Evolutionary conservation across 2,888 invertebrate genomes (phyloP), one percentile per base, ranked within the genome.

Genomic region (Amblyteles armatorius): DNA sequence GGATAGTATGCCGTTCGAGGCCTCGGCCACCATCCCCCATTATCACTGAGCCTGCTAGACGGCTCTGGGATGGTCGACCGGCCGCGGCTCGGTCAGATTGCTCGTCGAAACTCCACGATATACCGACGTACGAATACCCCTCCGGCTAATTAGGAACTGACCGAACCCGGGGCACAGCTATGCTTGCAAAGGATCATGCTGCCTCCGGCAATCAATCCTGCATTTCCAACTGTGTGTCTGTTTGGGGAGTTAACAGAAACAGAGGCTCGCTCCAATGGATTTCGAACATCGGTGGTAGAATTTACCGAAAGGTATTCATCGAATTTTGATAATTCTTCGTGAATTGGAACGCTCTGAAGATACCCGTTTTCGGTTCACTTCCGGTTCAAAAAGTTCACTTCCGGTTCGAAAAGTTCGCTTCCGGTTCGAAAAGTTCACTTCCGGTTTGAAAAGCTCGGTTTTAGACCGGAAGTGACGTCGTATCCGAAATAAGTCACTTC

Each of bases 1-100:
- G 16, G 74, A 69, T 84, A 84, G 36, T 74, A 63, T 52, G 72
- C 68, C 65, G 65, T 81, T 79, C 79, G 36, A 67, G 50, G 36
- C 68, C 57, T 48, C 33, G 22, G 67, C 65, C 33, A 33, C 48
- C 52, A 16, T 40, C 68, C 69, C 50, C 40, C 50, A 79, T 78
- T 79, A 74, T 79, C 50, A 63, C 79, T 19, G 55, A 73, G 40
- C 33, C 22, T 77, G 50, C 74, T 67, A 57, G 83, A 79, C 69
- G 40, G 2, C 48, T 65, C 11, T 71, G 19, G 40, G 63, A 29
- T 79, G 33, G 26, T 44, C 57, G 22, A 48, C 52, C 22, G 60
- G 33, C 69, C 69, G 68, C 73, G 48, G 22, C 13, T 33, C 65
- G 44, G n/a, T 60, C 63, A 36, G 52, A 74, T 71, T 71, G 13